Evolutionary conservation across 30 jellyfish, hydroid and myxozoan species (phyloP).

Genomic region (Hydractinia symbiolongicarpus): DNA sequence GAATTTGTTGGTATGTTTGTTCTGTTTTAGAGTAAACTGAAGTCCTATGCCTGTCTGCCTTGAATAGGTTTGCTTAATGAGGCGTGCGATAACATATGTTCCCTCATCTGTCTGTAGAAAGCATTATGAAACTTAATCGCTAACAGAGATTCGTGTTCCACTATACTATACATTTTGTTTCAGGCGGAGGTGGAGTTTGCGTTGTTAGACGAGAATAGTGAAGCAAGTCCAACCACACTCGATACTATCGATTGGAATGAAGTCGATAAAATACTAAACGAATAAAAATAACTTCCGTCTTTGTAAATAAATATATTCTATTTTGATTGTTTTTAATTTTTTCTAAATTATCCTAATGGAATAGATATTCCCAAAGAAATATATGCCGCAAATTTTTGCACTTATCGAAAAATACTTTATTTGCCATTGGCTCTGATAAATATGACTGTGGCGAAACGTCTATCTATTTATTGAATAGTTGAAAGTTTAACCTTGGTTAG

Average conservation of each 20-base stretch:
- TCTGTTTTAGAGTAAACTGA: too few relatives aligned
- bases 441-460: too few relatives aligned
- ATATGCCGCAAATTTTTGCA: too few relatives aligned
- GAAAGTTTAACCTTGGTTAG: too few relatives aligned
- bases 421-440: too few relatives aligned
- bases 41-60: neutral
- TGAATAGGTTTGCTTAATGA: neutral
- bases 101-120: neutral
- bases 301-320: neutral
- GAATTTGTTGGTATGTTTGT: neutral
- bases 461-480: too few relatives aligned
- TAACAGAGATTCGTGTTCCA: neutral
- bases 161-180: neutral
- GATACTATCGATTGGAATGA: constrained; percentile 27
- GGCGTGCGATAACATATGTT: neutral
- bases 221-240: neutral
- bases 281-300: too few relatives aligned
- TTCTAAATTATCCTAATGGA: too few relatives aligned
- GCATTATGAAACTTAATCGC: neutral
- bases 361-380: too few relatives aligned
- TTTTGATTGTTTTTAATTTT: too few relatives aligned
- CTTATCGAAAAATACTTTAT: too few relatives aligned
- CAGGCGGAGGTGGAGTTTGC: constrained; percentile 28
- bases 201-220: constrained; percentile 13
- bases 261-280: constrained; percentile 17